phyloP scores from a whole-genome alignment of 2,113 vertebrate genomes.

The Pseudorhombus dupliciocellatus region DNA sequence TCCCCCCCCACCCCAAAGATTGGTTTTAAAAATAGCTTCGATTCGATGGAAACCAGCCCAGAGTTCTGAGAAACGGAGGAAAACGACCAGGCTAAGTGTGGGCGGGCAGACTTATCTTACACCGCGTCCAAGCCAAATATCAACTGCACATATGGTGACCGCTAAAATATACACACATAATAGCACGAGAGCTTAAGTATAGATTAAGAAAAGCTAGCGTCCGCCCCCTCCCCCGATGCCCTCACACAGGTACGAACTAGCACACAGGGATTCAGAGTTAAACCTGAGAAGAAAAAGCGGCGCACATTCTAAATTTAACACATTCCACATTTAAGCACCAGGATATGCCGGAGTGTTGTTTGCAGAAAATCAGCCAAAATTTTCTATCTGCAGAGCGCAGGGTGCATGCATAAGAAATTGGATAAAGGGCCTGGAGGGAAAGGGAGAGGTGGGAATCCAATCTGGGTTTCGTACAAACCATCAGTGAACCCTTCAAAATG shows the following conservation, averaged over 20 bases:
- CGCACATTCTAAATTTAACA: conserved; percentile 43
- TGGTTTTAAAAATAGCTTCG: conserved; percentile 78
- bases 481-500: conserved; percentile 28
- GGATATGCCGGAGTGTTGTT: conserved; percentile 34
- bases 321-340: conserved; percentile 28
- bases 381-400: conserved; percentile 42
- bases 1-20: conserved; percentile 29
- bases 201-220: background rate
- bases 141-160: conserved; percentile 60
- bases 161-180: conserved; percentile 54
- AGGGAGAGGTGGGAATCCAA: conserved; percentile 21
- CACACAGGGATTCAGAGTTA: conserved; percentile 2
- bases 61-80: conserved; percentile 74
- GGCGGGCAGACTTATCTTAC: conserved; percentile 66
- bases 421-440: conserved; percentile 31
- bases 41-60: conserved; percentile 63
- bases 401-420: conserved; percentile 41
- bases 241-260: conserved; percentile 6
- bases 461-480: conserved; percentile 24
- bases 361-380: conserved; percentile 31
- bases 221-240: background rate
- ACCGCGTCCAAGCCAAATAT: conserved; percentile 57
- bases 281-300: conserved; percentile 14
- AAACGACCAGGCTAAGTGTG: conserved; percentile 54
- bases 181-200: conserved; percentile 4